These are phyloP conservation scores for Drosophila yakuba DNA, from an alignment of 1,140 invertebrate genomes.

Conservation along the genomic window DNA sequence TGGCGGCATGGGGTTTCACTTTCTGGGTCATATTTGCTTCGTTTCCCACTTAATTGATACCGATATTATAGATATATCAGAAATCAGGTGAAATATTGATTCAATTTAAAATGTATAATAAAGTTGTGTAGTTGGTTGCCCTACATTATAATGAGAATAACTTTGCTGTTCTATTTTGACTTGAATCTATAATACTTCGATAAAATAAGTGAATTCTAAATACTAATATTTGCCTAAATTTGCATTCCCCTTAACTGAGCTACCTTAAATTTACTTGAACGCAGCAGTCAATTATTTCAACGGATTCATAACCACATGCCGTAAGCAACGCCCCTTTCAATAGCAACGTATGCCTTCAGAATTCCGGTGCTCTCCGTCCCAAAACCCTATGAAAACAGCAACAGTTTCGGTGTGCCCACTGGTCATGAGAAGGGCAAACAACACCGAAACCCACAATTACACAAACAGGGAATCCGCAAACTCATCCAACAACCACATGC, in stretches of 20 bases:
- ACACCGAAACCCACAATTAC: constrained; percentile 36
- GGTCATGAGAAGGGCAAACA: constrained; percentile 20
- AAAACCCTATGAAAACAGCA: constrained; percentile 32
- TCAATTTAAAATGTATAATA: no score
- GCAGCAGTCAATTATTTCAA: constrained; percentile 14
- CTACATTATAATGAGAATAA: no score
- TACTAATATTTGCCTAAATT: no score
- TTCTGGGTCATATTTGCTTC: constrained; percentile 33
- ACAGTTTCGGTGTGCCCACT: constrained; percentile 23
- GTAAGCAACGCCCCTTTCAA: constrained; percentile 1
- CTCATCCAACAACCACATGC: constrained; percentile 22
- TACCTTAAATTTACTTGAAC: not conserved
- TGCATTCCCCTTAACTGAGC: not conserved
- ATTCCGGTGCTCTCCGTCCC: not conserved
- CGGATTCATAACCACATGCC: not conserved
- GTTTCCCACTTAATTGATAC: not conserved
- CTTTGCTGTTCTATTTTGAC: no score
- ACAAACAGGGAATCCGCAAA: constrained; percentile 33
- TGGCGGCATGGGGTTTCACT: constrained; percentile 17
- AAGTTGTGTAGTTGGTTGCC: no score
- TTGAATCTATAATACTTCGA: no score
- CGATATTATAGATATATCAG: not conserved
- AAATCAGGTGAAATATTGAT: no score
- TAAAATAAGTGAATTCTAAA: no score
- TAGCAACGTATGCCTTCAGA: no score